Base-by-base conservation (phyloP, 2,113 vertebrate species). In the Muscicapa adusta region DNA sequence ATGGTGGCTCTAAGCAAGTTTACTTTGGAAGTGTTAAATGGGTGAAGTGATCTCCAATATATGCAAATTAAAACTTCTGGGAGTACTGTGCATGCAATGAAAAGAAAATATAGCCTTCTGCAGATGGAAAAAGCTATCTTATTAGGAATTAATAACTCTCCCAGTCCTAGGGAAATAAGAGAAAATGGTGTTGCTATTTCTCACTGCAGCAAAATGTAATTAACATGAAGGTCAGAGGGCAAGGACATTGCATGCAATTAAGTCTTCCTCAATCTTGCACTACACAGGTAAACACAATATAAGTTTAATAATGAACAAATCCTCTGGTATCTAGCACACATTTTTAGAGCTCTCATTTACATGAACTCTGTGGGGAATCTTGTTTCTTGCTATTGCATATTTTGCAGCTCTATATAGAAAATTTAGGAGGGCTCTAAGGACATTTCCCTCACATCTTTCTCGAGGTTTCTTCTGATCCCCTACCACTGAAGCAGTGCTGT, bases 41-140 rank as follows among this genome's bases (percentile, higher is more conserved):
- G 91, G 65, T 76, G 89, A 96, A 97, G 95, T 79, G 89, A 93
- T 90, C 78, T 82, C 94, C 88, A 89, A 71, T 91, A 77, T 87
- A 94, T 96, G 88, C 81, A 96, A 96, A 96, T 96, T 75, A 95
- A 96, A 95, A 96, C 93, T 96, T 91, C 96, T 90, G 74, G 76
- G 71, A 94, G 45, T 85, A 62, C 94, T 75, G 79, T 45, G 76
- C 67, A 88, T 71, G 50, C 77, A 93, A 51, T 78, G 87, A 87
- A 88, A 95, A 56, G 81, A 88, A 96, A 97, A 97, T 63, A 76
- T 61, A 95, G 88, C 90, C 48, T 87, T 79, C 56, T 96, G 57
- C 91, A 95, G 85, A 88, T 67, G 76, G 79, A 95, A 94, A 79
- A 95, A 89, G 51, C 61, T 88, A 97, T 83, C 95, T 96, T 94